phyloP scores from a whole-genome alignment of 2,113 vertebrate genomes.

The Boulengeromyrus knoepffleri region DNA sequence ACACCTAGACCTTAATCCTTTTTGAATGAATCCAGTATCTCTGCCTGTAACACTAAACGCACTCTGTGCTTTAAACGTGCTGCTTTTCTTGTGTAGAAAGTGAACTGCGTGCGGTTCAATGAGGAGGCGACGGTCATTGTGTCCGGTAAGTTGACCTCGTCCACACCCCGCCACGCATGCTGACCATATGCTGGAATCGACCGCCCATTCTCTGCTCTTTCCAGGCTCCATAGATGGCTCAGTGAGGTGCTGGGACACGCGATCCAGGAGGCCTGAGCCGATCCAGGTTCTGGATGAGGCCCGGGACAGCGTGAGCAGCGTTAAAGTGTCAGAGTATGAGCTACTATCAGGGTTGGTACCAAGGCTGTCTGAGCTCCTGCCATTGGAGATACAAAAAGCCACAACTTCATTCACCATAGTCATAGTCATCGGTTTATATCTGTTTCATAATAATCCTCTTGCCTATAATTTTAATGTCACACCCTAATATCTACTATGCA shows the following conservation, averaged over 20 bases:
- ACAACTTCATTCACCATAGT: neutral
- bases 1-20: neutral
- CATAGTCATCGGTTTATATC: neutral
- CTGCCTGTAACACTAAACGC: neutral
- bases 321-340: constrained; percentile 77
- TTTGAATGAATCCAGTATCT: neutral
- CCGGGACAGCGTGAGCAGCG: constrained; percentile 78
- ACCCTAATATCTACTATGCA: neutral
- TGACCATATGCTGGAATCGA: neutral
- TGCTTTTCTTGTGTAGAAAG: constrained; percentile 58
- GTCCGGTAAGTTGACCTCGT: constrained; percentile 67
- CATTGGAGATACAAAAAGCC: neutral
- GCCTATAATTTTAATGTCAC: neutral
- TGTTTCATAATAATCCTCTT: neutral
- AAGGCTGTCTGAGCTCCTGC: neutral
- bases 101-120: constrained; percentile 87
- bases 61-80: neutral
- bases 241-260: constrained; percentile 82
- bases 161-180: neutral
- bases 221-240: constrained; percentile 83
- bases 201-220: neutral
- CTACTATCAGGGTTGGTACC: constrained; percentile 77
- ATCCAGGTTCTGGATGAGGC: constrained; percentile 80
- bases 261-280: constrained; percentile 70
- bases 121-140: constrained; percentile 81